These are phyloP conservation scores for Nymphalis c-album DNA, from an alignment of 2,888 invertebrate genomes.

Conservation along the genomic window DNA sequence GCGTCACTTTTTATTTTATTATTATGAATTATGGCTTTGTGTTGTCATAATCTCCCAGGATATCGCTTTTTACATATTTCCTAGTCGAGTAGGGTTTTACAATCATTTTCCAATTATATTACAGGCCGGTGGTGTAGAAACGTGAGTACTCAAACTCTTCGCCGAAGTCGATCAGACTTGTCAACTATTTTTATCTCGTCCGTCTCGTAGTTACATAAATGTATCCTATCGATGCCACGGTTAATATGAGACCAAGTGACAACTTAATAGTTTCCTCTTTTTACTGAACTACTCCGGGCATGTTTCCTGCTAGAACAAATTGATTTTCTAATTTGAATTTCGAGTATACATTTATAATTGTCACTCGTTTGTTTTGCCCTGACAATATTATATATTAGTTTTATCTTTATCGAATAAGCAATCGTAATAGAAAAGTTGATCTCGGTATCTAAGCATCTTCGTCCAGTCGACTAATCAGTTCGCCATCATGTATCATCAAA, in stretches of 20 bases:
- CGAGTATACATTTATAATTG: constrained; percentile 19
- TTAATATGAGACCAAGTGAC: constrained; percentile 67
- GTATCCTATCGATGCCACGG: constrained; percentile 63
- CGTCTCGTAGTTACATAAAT: constrained; percentile 55
- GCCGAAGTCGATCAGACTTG: constrained; percentile 41
- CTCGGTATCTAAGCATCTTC: constrained; percentile 3
- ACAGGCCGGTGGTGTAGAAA: background rate
- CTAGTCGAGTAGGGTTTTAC: no score
- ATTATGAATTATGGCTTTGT: no score
- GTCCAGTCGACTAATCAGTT: constrained; percentile 19
- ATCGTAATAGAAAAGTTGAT: background rate
- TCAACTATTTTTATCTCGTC: constrained; percentile 45
- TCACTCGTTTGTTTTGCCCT: background rate
- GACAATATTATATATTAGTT: background rate
- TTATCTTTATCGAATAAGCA: background rate
- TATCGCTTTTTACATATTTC: no score
- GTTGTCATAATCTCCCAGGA: no score
- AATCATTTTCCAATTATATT: no score
- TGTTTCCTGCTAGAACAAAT: constrained; percentile 42
- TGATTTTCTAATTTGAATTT: constrained; percentile 33
- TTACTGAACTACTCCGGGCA: constrained; percentile 40
- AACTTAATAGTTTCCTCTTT: constrained; percentile 76
- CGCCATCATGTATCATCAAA: constrained; percentile 30
- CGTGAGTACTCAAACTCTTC: background rate
- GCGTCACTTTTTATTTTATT: no score